These are phyloP conservation scores for Pygocentrus nattereri DNA, from an alignment of 2,797 vertebrate species.

Conservation along the genomic window DNA sequence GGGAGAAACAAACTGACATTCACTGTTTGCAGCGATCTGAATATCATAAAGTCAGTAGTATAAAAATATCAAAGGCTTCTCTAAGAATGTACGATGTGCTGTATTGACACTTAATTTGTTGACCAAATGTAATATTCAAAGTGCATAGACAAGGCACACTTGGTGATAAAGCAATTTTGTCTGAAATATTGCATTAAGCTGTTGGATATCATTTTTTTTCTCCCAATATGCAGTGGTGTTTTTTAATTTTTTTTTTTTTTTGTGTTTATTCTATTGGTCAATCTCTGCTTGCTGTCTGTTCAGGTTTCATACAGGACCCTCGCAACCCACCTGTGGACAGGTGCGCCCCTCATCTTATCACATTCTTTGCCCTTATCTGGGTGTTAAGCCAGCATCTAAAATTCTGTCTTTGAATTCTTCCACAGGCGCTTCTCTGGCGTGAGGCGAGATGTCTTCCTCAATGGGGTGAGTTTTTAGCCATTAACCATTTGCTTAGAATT, in stretches of 20 bases:
- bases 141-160: no score
- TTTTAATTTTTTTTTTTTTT: neutral
- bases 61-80: neutral
- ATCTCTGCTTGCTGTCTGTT: slow-evolving; percentile 80
- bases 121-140: neutral
- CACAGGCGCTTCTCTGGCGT: slow-evolving; percentile 94
- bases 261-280: neutral
- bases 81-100: neutral
- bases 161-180: no score
- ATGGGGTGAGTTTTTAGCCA: slow-evolving; percentile 88
- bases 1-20: neutral
- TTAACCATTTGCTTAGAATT: neutral
- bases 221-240: no score
- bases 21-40: neutral
- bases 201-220: neutral
- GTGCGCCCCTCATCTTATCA: slow-evolving; percentile 77
- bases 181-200: neutral
- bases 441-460: slow-evolving; percentile 95
- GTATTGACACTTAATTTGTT: neutral
- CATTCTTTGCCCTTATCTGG: slow-evolving; percentile 63
- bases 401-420: slow-evolving; percentile 46
- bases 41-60: neutral
- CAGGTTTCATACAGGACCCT: slow-evolving; percentile 97
- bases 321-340: slow-evolving; percentile 95
- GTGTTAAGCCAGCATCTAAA: slow-evolving; percentile 34